These are phyloP conservation scores for Smutsia temminckii DNA, from an alignment of 2,797 vertebrate species.

Conservation along the genomic window DNA sequence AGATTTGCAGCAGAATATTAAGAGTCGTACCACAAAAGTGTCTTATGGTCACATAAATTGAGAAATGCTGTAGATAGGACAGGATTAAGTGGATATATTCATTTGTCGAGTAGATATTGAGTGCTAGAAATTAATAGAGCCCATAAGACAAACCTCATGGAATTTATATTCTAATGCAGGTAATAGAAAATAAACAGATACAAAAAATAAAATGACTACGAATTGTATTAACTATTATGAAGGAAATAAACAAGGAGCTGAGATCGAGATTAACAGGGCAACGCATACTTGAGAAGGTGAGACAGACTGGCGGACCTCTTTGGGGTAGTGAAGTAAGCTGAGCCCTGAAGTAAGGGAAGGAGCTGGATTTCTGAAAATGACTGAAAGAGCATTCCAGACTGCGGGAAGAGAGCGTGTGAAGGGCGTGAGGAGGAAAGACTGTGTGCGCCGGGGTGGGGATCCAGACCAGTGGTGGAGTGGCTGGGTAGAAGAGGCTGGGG, in stretches of 20 bases:
- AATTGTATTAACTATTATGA: neutral
- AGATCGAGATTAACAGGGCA: neutral
- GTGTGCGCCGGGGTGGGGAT: too few species aligned
- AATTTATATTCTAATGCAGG: neutral
- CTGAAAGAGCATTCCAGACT: neutral
- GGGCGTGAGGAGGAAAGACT: neutral
- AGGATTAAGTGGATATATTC: neutral
- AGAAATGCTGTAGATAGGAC: neutral
- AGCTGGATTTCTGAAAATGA: neutral
- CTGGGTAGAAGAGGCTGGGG: neutral
- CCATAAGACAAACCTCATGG: neutral
- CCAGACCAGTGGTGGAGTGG: neutral
- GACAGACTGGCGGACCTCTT: neutral
- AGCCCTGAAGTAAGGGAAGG: neutral
- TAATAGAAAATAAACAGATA: neutral
- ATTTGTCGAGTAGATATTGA: neutral
- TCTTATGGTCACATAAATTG: neutral
- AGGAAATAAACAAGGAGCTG: neutral
- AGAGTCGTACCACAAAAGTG: neutral
- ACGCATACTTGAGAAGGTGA: neutral
- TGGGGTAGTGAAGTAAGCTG: neutral
- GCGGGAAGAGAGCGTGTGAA: neutral
- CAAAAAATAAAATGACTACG: neutral
- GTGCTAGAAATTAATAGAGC: neutral
- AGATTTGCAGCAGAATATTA: neutral